These are phyloP conservation scores for Dermatophagoides farinae DNA, from an alignment of 1,140 invertebrate species.

Conservation along the genomic window DNA sequence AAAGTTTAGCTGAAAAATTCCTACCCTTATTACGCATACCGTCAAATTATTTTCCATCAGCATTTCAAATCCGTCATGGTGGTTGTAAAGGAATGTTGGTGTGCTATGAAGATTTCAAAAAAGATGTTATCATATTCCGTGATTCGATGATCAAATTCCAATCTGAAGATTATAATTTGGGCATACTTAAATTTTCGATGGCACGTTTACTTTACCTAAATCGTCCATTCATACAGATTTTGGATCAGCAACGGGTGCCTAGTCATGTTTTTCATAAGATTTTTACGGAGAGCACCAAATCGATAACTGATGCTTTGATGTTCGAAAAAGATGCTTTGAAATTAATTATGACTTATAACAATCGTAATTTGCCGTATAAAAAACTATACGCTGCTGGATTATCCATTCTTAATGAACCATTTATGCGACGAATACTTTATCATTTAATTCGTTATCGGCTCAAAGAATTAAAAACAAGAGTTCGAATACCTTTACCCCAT, in stretches of 20 bases:
- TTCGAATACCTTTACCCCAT: constrained; percentile 23
- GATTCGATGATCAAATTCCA: constrained; percentile 20
- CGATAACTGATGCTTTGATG: constrained; percentile 1
- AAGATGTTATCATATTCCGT: constrained; percentile 17
- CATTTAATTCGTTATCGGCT: neutral
- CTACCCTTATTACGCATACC: neutral
- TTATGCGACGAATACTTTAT: neutral
- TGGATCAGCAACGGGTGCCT: constrained; percentile 14
- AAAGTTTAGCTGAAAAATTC: constrained; percentile 17
- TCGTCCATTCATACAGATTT: constrained; percentile 15
- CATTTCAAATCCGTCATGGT: constrained; percentile 20
- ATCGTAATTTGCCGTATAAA: neutral
- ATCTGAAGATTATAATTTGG: constrained; percentile 14
- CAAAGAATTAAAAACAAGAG: constrained; percentile 19
- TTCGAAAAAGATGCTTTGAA: neutral
- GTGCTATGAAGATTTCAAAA: constrained; percentile 8
- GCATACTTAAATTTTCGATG: constrained; percentile 17
- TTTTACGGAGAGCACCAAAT: constrained; percentile 11
- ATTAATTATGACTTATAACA: neutral
- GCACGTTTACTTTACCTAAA: constrained; percentile 16
- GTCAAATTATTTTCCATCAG: constrained; percentile 14
- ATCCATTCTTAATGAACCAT: constrained; percentile 9
- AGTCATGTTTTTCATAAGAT: constrained; percentile 9
- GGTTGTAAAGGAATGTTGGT: constrained; percentile 21
- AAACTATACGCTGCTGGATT: neutral